phyloP scores from a whole-genome alignment of 2,888 invertebrate species.

The Serrognathus titanus region DNA sequence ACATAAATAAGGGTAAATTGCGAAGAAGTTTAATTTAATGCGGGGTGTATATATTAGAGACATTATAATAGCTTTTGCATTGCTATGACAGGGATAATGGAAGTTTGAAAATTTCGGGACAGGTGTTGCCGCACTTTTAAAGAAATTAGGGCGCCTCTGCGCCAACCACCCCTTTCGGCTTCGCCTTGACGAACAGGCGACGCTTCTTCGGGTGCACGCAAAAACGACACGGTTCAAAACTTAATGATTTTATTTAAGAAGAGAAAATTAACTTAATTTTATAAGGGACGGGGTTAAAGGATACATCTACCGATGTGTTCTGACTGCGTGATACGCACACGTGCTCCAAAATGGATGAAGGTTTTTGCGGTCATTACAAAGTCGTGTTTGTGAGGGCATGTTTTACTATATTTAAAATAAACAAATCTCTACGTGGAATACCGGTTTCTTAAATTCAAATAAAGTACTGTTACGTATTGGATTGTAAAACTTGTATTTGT shows the following conservation, averaged over 20 bases:
- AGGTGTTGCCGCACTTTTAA: slow-evolving; percentile 36
- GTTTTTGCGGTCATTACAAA: too few relatives aligned
- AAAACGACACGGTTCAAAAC: not conserved
- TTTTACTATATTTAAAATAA: too few relatives aligned
- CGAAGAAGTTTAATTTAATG: slow-evolving; percentile 35
- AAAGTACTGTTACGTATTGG: too few relatives aligned
- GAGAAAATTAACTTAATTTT: not conserved
- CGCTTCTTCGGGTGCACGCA: not conserved
- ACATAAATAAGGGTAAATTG: slow-evolving; percentile 33
- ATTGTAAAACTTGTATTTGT: too few relatives aligned
- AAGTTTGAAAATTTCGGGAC: slow-evolving; percentile 35
- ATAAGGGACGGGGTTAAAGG: not conserved
- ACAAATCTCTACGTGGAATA: too few relatives aligned
- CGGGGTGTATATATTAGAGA: slow-evolving; percentile 28
- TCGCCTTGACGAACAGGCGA: not conserved
- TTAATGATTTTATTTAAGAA: not conserved
- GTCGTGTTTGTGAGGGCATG: too few relatives aligned
- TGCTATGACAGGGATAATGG: slow-evolving; percentile 33
- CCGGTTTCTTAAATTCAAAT: too few relatives aligned
- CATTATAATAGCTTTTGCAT: slow-evolving; percentile 27
- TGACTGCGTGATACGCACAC: too few relatives aligned
- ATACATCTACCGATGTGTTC: too few relatives aligned
- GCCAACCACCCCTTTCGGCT: not conserved
- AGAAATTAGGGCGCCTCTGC: slow-evolving; percentile 28
- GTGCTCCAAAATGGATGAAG: too few relatives aligned